phyloP scores from a whole-genome alignment of 2,888 invertebrate genomes.

The Sinotaia quadrata region DNA sequence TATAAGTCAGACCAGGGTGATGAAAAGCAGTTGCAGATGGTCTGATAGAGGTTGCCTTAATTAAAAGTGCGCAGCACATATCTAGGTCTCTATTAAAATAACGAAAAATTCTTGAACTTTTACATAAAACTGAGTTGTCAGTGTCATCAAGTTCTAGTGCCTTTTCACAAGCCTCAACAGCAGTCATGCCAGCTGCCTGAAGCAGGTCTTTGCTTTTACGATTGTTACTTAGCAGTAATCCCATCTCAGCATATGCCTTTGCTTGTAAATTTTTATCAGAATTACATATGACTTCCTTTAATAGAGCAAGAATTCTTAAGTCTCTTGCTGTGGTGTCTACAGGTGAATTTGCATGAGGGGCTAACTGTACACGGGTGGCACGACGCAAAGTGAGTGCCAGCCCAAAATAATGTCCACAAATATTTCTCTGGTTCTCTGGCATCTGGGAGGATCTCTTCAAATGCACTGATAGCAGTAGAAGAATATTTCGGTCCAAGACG shows the following conservation, averaged over 20 bases:
- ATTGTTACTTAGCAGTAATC: background rate
- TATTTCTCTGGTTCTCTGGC: background rate
- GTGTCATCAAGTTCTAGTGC: conserved; percentile 1
- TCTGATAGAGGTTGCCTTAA: background rate
- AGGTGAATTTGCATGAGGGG: background rate
- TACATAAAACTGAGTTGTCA: conserved; percentile 16
- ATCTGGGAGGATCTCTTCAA: background rate
- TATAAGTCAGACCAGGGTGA: conserved; percentile 17
- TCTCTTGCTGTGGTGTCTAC: background rate
- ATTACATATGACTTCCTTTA: background rate
- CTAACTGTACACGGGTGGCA: background rate
- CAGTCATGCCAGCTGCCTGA: background rate
- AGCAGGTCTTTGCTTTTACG: background rate
- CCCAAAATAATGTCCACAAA: background rate
- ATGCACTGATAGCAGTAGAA: background rate
- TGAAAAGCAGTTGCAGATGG: conserved; percentile 11
- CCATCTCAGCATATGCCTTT: conserved; percentile 18
- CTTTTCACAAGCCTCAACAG: background rate
- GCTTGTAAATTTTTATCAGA: background rate
- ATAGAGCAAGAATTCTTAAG: background rate
- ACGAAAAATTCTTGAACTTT: conserved; percentile 9
- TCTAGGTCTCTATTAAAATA: conserved; percentile 1
- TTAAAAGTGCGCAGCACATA: background rate
- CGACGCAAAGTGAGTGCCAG: background rate
- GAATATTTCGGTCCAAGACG: background rate